Evolutionary conservation across 2,888 invertebrate species (phyloP), one percentile per base, ranked within the genome.

Genomic region (Andricus curvator): DNA sequence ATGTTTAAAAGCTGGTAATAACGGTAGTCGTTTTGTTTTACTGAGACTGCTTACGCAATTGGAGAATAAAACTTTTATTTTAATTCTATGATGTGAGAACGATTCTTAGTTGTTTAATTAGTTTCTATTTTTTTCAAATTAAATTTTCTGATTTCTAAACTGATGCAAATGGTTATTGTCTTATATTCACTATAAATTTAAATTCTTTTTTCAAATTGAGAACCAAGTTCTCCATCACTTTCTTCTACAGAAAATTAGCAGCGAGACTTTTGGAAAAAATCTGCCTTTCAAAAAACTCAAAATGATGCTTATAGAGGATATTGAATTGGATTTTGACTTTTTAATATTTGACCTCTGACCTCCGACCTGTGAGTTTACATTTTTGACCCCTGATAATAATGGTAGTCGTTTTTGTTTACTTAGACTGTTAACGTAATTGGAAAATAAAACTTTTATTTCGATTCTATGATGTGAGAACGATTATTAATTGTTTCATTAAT

Each of bases 371-470:
- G 5, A 33, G 0, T 3, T 33, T 33, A 3, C 5, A 33, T 6
- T 4, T 4, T 6, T 33, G 33, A 33, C 25, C 1, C 25, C 25
- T 25, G 25, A 25, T 56, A 74, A 20, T 74, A 74, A 74, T 56
- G 74, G 56, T 74, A 37, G 74, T 56, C 1, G 70, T 22, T 22
- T 20, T 51, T n/a, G n/a, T 74, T 51, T 74, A 17, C 33, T 51
- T 48, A 70, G 13, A 20, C 74, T 56, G 33, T 56, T 74, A 11
- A 74, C 51, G 51, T 74, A 33, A 74, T 74, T 33, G n/a, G 6
- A 33, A 33, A 74, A 56, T 33, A 74, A 56, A 74, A 37, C 33
- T 56, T n/a, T 56, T 33, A 29, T 56, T 56, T 33, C n/a, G 20
- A 74, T 74, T 56, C 4, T 15, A 25, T 22, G n/a, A 60, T 60